Evolutionary conservation across 2,797 vertebrate genomes (phyloP).

Genomic region (Hipposideros larvatus): DNA sequence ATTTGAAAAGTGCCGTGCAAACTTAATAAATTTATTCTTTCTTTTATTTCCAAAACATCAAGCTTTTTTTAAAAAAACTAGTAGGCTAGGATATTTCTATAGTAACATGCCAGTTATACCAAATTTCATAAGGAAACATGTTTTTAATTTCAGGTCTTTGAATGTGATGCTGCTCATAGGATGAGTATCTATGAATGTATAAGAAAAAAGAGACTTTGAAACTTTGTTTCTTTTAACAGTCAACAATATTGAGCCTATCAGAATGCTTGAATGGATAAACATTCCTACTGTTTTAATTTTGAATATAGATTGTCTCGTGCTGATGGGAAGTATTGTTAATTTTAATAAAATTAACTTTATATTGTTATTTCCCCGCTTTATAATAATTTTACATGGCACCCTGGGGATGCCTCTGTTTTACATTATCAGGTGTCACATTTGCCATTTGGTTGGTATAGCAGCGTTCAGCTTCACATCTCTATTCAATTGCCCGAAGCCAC

Average conservation of each 20-base stretch:
- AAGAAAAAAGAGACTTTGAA: background rate
- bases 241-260: conserved; percentile 69
- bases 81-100: conserved; percentile 32
- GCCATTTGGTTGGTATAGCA: conserved; percentile 74
- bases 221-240: conserved; percentile 66
- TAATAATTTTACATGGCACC: conserved; percentile 88
- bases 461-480: conserved; percentile 83
- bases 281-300: conserved; percentile 78
- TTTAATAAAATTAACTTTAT: conserved; percentile 89
- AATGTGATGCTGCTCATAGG: conserved; percentile 19
- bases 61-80: background rate
- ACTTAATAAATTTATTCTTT: conserved; percentile 29
- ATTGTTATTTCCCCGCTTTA: conserved; percentile 87
- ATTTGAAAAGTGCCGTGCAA: background rate
- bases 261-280: conserved; percentile 50
- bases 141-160: conserved; percentile 68
- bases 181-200: conserved; percentile 53
- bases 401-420: conserved; percentile 85
- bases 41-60: conserved; percentile 49
- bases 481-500: conserved; percentile 84
- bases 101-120: background rate
- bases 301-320: conserved; percentile 83
- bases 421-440: conserved; percentile 85
- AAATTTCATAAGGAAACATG: conserved; percentile 64
- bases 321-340: conserved; percentile 88